phyloP scores from a whole-genome alignment of 2,888 invertebrate genomes.

The Sesia apiformis region DNA sequence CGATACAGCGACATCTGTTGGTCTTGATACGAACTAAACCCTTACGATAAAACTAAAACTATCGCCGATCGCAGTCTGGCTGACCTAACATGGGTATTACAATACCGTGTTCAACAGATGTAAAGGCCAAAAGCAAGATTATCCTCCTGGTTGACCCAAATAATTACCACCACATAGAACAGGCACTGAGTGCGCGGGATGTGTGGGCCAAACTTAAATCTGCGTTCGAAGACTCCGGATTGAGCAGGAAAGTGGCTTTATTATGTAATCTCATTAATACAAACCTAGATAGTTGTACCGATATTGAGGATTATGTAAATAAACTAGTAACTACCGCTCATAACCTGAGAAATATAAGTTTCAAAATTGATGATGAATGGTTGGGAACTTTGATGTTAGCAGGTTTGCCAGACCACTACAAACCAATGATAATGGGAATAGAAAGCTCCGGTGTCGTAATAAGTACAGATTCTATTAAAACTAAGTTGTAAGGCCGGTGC shows the following conservation, averaged over 20 bases:
- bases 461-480: constrained; percentile 5
- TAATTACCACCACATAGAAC: constrained; percentile 6
- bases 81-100: too few relatives aligned
- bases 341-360: constrained; percentile 13
- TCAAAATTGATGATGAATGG: constrained; percentile 14
- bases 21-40: too few relatives aligned
- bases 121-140: constrained; percentile 9
- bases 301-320: constrained; percentile 13
- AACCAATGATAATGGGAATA: constrained; percentile 11
- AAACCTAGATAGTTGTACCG: constrained; percentile 7
- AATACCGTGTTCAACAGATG: too few relatives aligned
- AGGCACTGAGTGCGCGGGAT: constrained; percentile 2
- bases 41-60: too few relatives aligned
- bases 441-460: constrained; percentile 5
- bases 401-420: constrained; percentile 12
- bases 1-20: too few relatives aligned
- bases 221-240: constrained; percentile 9
- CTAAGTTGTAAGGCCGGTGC: too few relatives aligned
- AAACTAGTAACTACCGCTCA: constrained; percentile 13
- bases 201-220: constrained; percentile 5
- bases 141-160: constrained; percentile 6
- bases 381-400: constrained; percentile 12
- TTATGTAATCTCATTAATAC: constrained; percentile 13
- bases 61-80: too few relatives aligned
- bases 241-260: constrained; percentile 10